Percentiles rank a stretch among this genome's conserved stretches.
Evolutionary conservation across 2,888 invertebrate species (phyloP).

Genomic region (Hirtodrosophila alboralis): DNA sequence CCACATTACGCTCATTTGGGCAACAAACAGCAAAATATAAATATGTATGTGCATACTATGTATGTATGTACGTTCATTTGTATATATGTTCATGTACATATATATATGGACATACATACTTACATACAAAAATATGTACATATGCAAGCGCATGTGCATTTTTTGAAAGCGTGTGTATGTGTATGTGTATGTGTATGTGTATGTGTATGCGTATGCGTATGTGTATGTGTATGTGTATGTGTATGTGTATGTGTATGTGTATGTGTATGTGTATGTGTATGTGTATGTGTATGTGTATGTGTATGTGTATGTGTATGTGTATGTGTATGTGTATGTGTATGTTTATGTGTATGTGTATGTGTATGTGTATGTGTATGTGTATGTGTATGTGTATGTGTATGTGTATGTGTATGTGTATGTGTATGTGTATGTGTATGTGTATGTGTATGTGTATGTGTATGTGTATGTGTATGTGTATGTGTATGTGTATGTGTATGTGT

Average conservation of each 20-base stretch:
- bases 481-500: neutral
- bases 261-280: neutral
- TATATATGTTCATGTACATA: neutral
- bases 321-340: too few relatives aligned
- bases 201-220: neutral
- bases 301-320: neutral
- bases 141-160: too few relatives aligned
- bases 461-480: neutral
- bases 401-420: neutral
- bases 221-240: neutral
- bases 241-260: too few relatives aligned
- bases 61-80: slow-evolving; percentile 1
- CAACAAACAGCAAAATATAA: slow-evolving; percentile 21
- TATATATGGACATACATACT: neutral
- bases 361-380: too few relatives aligned
- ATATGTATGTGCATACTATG: neutral
- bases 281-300: neutral
- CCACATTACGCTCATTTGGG: slow-evolving; percentile 33
- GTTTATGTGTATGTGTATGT: neutral
- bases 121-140: slow-evolving; percentile 1
- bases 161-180: too few relatives aligned
- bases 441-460: neutral
- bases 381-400: neutral
- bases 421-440: neutral
- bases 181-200: neutral